A percentile compares a stretch with the other conserved stretches of the same genome.
These are phyloP conservation scores for Euwallacea similis DNA, from an alignment of 1,140 invertebrate genomes.

Conservation along the genomic window DNA sequence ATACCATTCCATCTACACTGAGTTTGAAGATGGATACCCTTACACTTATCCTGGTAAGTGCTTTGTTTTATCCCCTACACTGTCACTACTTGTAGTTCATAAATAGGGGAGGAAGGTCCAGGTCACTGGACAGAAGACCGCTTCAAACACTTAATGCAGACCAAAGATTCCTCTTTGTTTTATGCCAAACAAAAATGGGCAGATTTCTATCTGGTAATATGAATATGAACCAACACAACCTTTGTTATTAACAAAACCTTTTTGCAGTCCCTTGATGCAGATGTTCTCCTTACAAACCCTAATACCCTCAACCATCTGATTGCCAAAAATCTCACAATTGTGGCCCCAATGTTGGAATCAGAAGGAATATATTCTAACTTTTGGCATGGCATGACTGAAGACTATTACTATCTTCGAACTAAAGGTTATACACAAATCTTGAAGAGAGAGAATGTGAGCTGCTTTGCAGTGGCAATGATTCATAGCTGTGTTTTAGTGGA, in stretches of 20 bases:
- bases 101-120: constrained; percentile 64
- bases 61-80: background rate
- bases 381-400: constrained; percentile 88
- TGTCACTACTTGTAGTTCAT: background rate
- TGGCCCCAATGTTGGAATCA: constrained; percentile 84
- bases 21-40: constrained; percentile 58
- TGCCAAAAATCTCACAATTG: constrained; percentile 63
- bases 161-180: constrained; percentile 78
- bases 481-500: constrained; percentile 87
- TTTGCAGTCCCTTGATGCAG: constrained; percentile 82
- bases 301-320: constrained; percentile 72
- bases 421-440: constrained; percentile 85
- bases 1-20: constrained; percentile 75
- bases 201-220: constrained; percentile 77
- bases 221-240: background rate
- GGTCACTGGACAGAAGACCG: constrained; percentile 76
- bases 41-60: constrained; percentile 10
- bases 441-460: constrained; percentile 70
- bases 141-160: constrained; percentile 78
- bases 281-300: constrained; percentile 80
- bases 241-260: constrained; percentile 48
- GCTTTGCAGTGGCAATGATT: constrained; percentile 88
- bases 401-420: constrained; percentile 88
- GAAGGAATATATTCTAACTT: constrained; percentile 93
- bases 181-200: constrained; percentile 77